Base-by-base conservation (phyloP, 2,797 vertebrate species). In the Carduelis carduelis region DNA sequence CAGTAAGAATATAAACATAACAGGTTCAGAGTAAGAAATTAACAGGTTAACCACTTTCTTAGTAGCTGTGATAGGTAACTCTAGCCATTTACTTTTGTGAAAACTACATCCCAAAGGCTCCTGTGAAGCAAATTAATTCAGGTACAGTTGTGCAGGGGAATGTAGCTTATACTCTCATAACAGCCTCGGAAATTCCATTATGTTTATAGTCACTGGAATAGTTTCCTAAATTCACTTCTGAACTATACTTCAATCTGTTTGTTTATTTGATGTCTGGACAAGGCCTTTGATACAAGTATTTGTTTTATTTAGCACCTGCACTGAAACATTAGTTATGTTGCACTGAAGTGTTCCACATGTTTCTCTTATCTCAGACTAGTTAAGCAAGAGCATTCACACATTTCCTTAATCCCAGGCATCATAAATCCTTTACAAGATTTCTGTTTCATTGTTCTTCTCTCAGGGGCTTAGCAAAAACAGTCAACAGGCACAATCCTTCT, bases 291-390 rank as follows among this genome's bases (percentile, higher is more conserved):
- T 96, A 74, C 11, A 95, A 89, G 91, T 86, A 93, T 96, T 97
- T 97, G 77, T 90, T 84, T 87, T 94, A 89, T 96, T 97, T 95
- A 96, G 79, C 98, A 97, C 97, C 97, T 98, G 97, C 94, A 93
- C 71, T 70, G 78, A 97, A 96, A 95, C 91, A 95, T 96, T 94
- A 94, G 91, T 93, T 96, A 93, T 57, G 84, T 93, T 96, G 95
- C 93, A 83, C 35, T 97, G 97, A 97, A 96, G 71, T n/a, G 70
- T 97, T 97, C 96, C 97, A 97, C 95, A 96, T 98, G 97, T 97
- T 97, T 97, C 96, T 94, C 75, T 97, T 95, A 95, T 89, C 90
- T 96, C 91, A 86, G 82, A 86, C 71, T 27, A 9, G 96, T 84
- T 97, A 87, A 97, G 87, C 85, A 94, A 95, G 30, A 32, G 76